These are phyloP conservation scores for Agriopis leucophaearia DNA, from an alignment of 2,888 invertebrate species.

Conservation along the genomic window DNA sequence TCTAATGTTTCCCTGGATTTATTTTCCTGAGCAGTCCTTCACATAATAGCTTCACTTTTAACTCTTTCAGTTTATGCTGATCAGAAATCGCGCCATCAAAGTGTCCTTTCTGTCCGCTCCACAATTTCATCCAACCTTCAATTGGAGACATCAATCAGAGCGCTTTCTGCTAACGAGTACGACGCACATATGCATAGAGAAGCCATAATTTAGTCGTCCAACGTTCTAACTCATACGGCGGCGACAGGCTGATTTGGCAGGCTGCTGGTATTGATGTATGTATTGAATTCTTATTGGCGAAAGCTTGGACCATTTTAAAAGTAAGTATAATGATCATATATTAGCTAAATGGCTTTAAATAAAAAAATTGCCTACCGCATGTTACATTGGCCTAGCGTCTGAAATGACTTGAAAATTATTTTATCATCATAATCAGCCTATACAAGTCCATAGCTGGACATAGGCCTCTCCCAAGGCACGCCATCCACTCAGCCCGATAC, in stretches of 20 bases:
- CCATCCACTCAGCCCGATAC: too few species aligned
- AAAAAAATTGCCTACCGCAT: too few species aligned
- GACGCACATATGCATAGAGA: slow-evolving; percentile 78
- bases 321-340: too few species aligned
- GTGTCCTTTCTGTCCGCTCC: slow-evolving; percentile 38
- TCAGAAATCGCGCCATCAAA: neutral
- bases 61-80: neutral
- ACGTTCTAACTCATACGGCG: slow-evolving; percentile 74
- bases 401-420: too few species aligned
- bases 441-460: too few species aligned
- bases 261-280: slow-evolving; percentile 34
- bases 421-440: too few species aligned
- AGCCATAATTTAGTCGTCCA: slow-evolving; percentile 79
- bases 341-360: too few species aligned
- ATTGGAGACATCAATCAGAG: slow-evolving; percentile 63
- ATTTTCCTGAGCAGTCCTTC: too few species aligned
- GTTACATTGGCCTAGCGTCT: too few species aligned
- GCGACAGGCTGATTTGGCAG: slow-evolving; percentile 68
- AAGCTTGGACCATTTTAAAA: too few species aligned
- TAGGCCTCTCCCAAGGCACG: too few species aligned
- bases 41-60: neutral
- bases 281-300: slow-evolving; percentile 3
- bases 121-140: slow-evolving; percentile 37
- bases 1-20: too few species aligned
- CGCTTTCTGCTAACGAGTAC: slow-evolving; percentile 68